Percentiles rank a stretch among this genome's conserved stretches.
Conservation (phyloP, 2,797 vertebrate species). For the Melanotaenia parkinsoni region DNA sequence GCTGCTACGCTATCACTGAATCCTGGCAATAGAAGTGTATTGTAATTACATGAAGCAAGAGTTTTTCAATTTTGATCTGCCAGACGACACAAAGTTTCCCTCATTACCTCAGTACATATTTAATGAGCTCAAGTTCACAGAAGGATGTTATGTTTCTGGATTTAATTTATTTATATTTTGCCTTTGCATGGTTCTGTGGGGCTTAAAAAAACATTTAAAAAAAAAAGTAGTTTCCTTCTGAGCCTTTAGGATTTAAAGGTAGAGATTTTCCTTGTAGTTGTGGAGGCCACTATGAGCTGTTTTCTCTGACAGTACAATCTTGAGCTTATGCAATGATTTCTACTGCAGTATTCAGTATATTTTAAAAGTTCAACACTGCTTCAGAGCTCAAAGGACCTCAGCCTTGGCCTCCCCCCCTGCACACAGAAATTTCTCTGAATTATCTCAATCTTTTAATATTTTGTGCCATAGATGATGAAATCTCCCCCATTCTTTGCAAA, state of each 20-base stretch:
- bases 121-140: too few species aligned
- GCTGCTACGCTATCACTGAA: not conserved
- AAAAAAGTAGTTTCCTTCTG: not conserved
- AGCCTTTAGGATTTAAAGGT: not conserved
- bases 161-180: not conserved
- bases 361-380: not conserved
- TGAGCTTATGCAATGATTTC: not conserved
- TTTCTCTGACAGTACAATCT: not conserved
- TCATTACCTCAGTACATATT: too few species aligned
- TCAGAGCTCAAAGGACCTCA: not conserved
- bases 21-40: not conserved
- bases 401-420: not conserved
- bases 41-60: not conserved
- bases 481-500: not conserved
- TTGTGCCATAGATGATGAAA: not conserved
- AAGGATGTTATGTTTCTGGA: too few species aligned
- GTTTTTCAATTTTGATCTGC: not conserved
- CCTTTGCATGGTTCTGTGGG: not conserved
- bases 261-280: not conserved
- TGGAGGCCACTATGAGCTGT: not conserved
- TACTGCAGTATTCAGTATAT: not conserved
- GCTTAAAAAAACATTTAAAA: not conserved
- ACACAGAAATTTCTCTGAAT: not conserved
- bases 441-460: not conserved
- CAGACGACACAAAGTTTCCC: not conserved